Evolutionary conservation across 2,888 invertebrate genomes (phyloP), one percentile per base, ranked within the genome.

Genomic region (Seira ritae): DNA sequence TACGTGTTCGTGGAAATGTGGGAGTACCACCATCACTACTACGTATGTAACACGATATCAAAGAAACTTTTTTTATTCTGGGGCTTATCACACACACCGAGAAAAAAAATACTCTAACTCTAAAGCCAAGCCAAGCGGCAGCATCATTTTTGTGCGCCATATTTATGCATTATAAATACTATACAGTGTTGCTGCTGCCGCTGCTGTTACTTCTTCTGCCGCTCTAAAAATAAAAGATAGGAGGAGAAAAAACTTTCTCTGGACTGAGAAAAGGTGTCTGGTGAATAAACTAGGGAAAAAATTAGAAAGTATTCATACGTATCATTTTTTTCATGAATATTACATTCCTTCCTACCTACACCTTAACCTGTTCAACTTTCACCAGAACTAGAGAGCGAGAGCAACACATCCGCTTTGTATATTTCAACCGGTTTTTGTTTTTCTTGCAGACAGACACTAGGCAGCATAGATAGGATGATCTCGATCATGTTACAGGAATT

Each of bases 21-120:
- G 24, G 23, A 46, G 66, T 37, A 75, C 22, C 37, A 71, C 69
- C n/a, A n/a, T n/a, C n/a, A n/a, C n/a, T n/a, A n/a, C n/a, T n/a
- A n/a, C n/a, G n/a, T n/a, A n/a, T 76, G 81, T 75, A 76, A 81
- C 23, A 71, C 71, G 75, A 75, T 81, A 81, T 67, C 70, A 76
- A 81, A 70, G 71, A 76, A 74, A 60, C 20, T 79, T 75, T 81
- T 81, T 20, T 62, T 42, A 4, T 42, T 12, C 42, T 42, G 6
- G 4, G 42, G 12, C 4, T 12, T 42, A 42, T 42, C 42, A 42
- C 12, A 42, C n/a, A n/a, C n/a, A n/a, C n/a, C n/a, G n/a, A n/a
- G n/a, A n/a, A n/a, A n/a, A n/a, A n/a, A n/a, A n/a, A n/a, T n/a
- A n/a, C n/a, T n/a, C n/a, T n/a, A n/a, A n/a, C n/a, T n/a, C n/a